These are phyloP conservation scores for Babyrousa celebensis DNA, from an alignment of 2,797 vertebrate species.

Conservation along the genomic window DNA sequence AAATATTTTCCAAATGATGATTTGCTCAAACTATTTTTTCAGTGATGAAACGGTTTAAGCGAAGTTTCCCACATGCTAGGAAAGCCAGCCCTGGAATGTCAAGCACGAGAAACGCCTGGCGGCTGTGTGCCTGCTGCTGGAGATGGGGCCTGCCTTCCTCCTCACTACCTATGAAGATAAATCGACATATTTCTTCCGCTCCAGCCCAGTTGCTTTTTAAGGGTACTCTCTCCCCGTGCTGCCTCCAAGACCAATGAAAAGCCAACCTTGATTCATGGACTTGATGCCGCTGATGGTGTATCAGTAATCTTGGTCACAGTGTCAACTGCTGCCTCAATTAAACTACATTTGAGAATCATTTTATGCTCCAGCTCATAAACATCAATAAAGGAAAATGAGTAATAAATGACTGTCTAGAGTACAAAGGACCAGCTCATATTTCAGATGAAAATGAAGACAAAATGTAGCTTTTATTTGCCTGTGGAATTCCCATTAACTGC, in stretches of 20 bases:
- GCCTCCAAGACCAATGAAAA: slow-evolving; percentile 90
- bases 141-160: slow-evolving; percentile 75
- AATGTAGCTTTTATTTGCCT: slow-evolving; percentile 95
- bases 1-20: neutral
- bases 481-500: slow-evolving; percentile 95
- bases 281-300: slow-evolving; percentile 88
- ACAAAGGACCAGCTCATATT: slow-evolving; percentile 96
- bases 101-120: slow-evolving; percentile 84
- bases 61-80: slow-evolving; percentile 15
- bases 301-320: slow-evolving; percentile 93
- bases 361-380: slow-evolving; percentile 95
- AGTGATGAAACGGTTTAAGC: slow-evolving; percentile 76
- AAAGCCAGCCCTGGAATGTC: slow-evolving; percentile 74
- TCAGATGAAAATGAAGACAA: slow-evolving; percentile 96
- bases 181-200: slow-evolving; percentile 90
- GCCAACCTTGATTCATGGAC: slow-evolving; percentile 92
- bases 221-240: slow-evolving; percentile 86
- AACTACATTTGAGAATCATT: slow-evolving; percentile 94
- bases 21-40: neutral
- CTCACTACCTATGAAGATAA: slow-evolving; percentile 91
- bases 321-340: slow-evolving; percentile 95
- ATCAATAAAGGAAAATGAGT: slow-evolving; percentile 95
- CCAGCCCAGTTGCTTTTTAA: slow-evolving; percentile 90
- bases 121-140: slow-evolving; percentile 84
- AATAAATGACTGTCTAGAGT: slow-evolving; percentile 95